These are phyloP conservation scores for Trematomus bernacchii DNA, from an alignment of 2,797 vertebrate genomes.

Conservation along the genomic window DNA sequence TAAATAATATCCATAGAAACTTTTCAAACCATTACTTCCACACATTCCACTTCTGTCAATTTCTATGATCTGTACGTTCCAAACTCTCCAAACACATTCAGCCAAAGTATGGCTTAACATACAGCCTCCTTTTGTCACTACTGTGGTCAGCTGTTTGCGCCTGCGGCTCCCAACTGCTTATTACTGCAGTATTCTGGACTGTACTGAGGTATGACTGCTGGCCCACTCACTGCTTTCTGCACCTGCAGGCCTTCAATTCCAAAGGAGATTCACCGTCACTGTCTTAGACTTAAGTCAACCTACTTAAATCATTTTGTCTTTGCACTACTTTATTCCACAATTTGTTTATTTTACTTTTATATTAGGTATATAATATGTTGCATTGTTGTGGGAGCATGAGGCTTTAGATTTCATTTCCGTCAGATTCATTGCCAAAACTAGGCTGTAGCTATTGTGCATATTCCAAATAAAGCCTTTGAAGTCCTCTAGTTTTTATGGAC, in stretches of 20 bases:
- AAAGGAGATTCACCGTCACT: neutral
- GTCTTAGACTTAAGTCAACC: too few species aligned
- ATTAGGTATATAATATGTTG: too few species aligned
- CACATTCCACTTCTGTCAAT: neutral
- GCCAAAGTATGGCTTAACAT: conserved; percentile 22
- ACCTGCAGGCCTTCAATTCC: neutral
- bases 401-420: too few species aligned
- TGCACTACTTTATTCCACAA: too few species aligned
- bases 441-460: too few species aligned
- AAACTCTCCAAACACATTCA: conserved; percentile 7
- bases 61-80: neutral
- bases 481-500: too few species aligned
- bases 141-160: conserved; percentile 10
- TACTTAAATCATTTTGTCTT: too few species aligned
- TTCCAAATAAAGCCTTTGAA: too few species aligned
- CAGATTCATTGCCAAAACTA: too few species aligned
- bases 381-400: too few species aligned
- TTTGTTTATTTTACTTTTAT: too few species aligned
- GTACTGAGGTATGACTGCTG: neutral
- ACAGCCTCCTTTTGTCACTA: neutral
- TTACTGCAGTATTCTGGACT: neutral
- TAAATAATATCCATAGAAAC: neutral
- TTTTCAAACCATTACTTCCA: neutral
- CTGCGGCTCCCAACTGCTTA: conserved; percentile 8
- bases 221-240: too few species aligned